Evolutionary conservation across 2,113 vertebrate genomes (phyloP).

Genomic region (Solenodon paradoxus): DNA sequence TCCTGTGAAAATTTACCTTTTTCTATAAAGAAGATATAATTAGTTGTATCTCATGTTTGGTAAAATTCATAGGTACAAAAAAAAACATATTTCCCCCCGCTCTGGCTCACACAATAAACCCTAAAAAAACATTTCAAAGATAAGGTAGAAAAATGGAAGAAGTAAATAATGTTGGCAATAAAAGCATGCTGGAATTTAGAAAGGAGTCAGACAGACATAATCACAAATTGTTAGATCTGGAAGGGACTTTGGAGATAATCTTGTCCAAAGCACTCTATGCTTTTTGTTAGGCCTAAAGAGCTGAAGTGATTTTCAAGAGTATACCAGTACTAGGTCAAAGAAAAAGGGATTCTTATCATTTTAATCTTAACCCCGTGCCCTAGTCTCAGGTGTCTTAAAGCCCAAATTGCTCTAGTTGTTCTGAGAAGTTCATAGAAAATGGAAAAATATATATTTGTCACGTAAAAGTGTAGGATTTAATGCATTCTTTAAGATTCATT

Average conservation of each 20-base stretch:
- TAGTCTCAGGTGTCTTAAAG: background rate
- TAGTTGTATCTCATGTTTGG: background rate
- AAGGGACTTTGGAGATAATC: background rate
- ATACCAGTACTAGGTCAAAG: background rate
- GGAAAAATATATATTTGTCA: background rate
- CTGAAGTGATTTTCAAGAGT: constrained; percentile 3
- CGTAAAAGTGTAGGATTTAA: background rate
- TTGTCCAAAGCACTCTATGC: background rate
- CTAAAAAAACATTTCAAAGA: background rate
- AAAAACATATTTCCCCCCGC: background rate
- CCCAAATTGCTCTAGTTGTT: background rate
- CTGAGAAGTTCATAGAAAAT: background rate
- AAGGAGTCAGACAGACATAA: background rate
- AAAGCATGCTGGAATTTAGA: background rate
- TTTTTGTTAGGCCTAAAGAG: background rate
- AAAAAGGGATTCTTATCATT: background rate
- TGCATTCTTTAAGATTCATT: background rate
- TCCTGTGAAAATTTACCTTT: background rate
- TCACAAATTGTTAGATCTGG: background rate
- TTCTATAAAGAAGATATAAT: background rate
- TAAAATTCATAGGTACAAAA: background rate
- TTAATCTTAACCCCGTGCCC: background rate
- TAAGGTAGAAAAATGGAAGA: constrained; percentile 30
- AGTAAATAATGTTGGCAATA: background rate
- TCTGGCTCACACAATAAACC: background rate